Evolutionary conservation across 2,888 invertebrate species (phyloP).

Genomic region (Morpho deidamia): DNA sequence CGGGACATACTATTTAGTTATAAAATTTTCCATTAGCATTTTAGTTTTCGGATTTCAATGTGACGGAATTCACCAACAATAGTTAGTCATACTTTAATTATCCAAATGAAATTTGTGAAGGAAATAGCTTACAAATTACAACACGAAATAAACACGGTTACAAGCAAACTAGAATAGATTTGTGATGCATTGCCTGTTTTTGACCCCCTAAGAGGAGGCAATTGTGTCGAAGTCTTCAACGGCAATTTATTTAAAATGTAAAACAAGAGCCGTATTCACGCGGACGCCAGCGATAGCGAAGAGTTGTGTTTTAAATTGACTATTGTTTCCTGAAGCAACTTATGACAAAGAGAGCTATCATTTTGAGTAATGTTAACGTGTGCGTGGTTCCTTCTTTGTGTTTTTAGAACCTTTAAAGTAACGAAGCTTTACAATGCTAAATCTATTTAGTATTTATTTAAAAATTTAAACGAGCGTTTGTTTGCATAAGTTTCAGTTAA

Average conservation of each 20-base stretch:
- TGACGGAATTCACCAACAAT: too few relatives aligned
- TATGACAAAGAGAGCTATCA: constrained; percentile 29
- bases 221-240: constrained; percentile 47
- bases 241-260: constrained; percentile 60
- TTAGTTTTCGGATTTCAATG: too few relatives aligned
- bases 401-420: not conserved
- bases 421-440: not conserved
- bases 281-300: constrained; percentile 27
- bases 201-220: constrained; percentile 40
- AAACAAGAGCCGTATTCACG: constrained; percentile 41
- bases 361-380: constrained; percentile 26
- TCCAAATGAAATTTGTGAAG: too few relatives aligned
- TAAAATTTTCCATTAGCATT: too few relatives aligned
- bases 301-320: constrained; percentile 46
- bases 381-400: constrained; percentile 29
- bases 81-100: too few relatives aligned
- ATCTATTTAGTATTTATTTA: too few relatives aligned
- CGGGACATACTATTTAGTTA: too few relatives aligned
- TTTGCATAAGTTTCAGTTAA: too few relatives aligned
- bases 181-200: constrained; percentile 39
- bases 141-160: constrained; percentile 3
- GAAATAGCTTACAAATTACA: too few relatives aligned
- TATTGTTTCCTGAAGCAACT: constrained; percentile 41
- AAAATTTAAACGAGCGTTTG: too few relatives aligned
- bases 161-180: constrained; percentile 4